Percentiles rank a stretch among this genome's conserved stretches.
These are phyloP conservation scores for Trachelus stipa DNA, from an alignment of 2,888 invertebrate species.

Conservation along the genomic window DNA sequence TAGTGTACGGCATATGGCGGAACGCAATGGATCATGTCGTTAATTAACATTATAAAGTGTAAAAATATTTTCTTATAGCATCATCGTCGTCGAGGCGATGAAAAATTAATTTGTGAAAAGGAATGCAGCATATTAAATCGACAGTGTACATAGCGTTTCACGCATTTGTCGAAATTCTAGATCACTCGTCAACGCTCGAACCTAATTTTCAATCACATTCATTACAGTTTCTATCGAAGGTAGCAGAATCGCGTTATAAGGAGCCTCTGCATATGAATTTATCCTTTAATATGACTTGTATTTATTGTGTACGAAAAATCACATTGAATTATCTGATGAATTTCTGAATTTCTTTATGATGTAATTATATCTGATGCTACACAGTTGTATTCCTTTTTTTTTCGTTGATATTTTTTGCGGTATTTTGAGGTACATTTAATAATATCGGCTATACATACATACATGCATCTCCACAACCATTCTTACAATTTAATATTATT, in stretches of 20 bases:
- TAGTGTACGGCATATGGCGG: neutral
- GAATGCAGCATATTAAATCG: neutral
- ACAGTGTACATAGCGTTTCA: slow-evolving; percentile 30
- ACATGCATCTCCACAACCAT: slow-evolving; percentile 37
- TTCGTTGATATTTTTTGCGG: slow-evolving; percentile 29
- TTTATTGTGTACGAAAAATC: slow-evolving; percentile 28
- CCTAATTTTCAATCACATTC: neutral
- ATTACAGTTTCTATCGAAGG: neutral
- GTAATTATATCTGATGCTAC: slow-evolving; percentile 27
- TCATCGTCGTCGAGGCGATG: neutral
- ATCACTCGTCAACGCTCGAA: neutral
- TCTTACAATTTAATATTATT: slow-evolving; percentile 40
- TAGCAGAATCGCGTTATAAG: neutral
- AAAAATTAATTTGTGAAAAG: neutral
- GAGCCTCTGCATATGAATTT: neutral
- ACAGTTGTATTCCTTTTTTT: slow-evolving; percentile 27
- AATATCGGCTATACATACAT: slow-evolving; percentile 34
- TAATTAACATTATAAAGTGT: slow-evolving; percentile 6
- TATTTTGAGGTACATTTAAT: slow-evolving; percentile 30
- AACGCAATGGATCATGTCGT: neutral
- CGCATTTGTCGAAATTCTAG: slow-evolving; percentile 18
- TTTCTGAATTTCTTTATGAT: slow-evolving; percentile 34
- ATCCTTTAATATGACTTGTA: slow-evolving; percentile 23
- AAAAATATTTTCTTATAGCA: slow-evolving; percentile 5
- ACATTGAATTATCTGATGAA: slow-evolving; percentile 29